These are phyloP conservation scores for Xestia rhomboidea DNA, from an alignment of 2,888 invertebrate genomes.

Conservation along the genomic window DNA sequence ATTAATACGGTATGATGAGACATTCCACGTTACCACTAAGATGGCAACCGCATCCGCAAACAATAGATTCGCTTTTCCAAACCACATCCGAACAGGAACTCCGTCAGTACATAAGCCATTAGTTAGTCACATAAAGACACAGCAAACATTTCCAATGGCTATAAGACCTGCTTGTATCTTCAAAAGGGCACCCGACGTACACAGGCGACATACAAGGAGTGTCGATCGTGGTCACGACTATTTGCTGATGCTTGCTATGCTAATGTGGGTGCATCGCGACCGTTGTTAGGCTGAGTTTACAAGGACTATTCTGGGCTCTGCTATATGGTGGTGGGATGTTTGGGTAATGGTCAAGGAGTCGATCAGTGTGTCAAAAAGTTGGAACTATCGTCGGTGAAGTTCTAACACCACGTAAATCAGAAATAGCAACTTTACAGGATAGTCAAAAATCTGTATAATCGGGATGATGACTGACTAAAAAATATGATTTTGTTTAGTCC, in stretches of 20 bases:
- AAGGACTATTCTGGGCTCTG: not conserved
- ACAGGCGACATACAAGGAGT: conserved; percentile 43
- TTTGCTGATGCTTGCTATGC: conserved; percentile 38
- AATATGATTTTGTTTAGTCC: too few species aligned
- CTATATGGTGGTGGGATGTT: not conserved
- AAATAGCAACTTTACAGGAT: too few species aligned
- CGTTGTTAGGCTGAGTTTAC: conserved; percentile 12
- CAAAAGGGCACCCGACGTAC: conserved; percentile 49
- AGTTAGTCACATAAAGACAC: conserved; percentile 18
- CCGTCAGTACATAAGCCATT: not conserved
- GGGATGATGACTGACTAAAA: too few species aligned
- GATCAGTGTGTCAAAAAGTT: too few species aligned
- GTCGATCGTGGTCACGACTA: conserved; percentile 55
- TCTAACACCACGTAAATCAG: too few species aligned
- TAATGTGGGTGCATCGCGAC: conserved; percentile 30
- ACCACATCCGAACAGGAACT: not conserved
- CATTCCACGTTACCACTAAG: not conserved
- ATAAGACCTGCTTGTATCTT: conserved; percentile 10
- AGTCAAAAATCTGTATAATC: too few species aligned
- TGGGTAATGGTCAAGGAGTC: too few species aligned
- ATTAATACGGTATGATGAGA: not conserved
- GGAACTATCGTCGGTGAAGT: too few species aligned
- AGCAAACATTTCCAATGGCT: not conserved
- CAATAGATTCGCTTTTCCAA: not conserved
- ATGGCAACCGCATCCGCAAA: not conserved